These are phyloP conservation scores for Iguana delicatissima DNA, from an alignment of 2,797 vertebrate genomes.

Conservation along the genomic window DNA sequence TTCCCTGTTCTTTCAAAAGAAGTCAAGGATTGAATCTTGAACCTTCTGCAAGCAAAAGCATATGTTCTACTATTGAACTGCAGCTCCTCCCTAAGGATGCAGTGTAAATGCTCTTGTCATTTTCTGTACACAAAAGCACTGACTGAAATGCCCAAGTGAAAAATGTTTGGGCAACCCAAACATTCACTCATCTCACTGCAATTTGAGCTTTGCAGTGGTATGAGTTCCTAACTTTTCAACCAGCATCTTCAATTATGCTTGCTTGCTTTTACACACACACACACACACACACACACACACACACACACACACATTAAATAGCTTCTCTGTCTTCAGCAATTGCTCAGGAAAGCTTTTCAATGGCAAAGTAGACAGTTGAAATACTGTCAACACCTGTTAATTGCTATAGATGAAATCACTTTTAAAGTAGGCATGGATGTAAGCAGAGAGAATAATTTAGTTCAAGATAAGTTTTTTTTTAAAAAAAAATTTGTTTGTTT, in stretches of 20 bases:
- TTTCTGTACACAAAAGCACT: neutral
- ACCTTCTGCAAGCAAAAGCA: neutral
- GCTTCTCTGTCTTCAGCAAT: neutral
- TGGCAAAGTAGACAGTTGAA: neutral
- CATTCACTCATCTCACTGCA: neutral
- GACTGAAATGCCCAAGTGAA: neutral
- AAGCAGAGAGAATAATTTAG: neutral
- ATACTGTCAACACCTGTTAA: neutral
- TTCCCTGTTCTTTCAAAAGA: neutral
- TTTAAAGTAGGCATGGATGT: neutral
- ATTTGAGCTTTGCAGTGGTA: neutral
- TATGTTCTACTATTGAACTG: neutral
- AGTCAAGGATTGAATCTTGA: too few species aligned
- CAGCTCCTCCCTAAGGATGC: neutral
- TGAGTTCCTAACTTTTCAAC: too few species aligned
- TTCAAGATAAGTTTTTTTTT: neutral
- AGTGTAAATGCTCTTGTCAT: neutral
- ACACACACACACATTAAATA: too few species aligned
- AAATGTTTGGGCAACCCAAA: neutral
- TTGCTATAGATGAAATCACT: neutral
- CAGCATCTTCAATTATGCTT: neutral
- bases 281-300: too few species aligned
- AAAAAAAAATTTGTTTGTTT: too few species aligned
- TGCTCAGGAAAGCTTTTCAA: neutral
- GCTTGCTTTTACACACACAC: neutral